A percentile compares a stretch with the other conserved stretches of the same genome.
These are phyloP conservation scores for Tubulanus polymorphus DNA, from an alignment of 2,888 invertebrate species.

Conservation along the genomic window DNA sequence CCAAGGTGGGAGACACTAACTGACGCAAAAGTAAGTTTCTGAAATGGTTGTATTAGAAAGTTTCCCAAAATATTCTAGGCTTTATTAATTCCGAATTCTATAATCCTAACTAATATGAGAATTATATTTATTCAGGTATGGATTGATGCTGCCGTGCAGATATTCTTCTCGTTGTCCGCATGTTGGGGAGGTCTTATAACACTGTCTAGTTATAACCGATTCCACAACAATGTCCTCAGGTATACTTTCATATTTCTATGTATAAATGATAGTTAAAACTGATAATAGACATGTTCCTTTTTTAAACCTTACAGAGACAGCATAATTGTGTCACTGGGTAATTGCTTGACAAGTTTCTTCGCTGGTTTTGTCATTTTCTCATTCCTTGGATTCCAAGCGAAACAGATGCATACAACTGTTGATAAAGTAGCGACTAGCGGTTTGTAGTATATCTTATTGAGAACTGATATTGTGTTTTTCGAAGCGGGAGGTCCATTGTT, in stretches of 20 bases:
- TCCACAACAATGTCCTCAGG: slow-evolving; percentile 49
- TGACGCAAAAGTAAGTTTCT: slow-evolving; percentile 27
- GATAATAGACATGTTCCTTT: not conserved
- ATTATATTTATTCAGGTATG: no score
- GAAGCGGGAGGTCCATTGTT: no score
- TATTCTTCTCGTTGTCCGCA: slow-evolving; percentile 49
- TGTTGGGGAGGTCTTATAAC: slow-evolving; percentile 55
- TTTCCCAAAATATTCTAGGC: no score
- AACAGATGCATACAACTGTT: slow-evolving; percentile 30
- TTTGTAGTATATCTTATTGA: not conserved
- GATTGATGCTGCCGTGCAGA: slow-evolving; percentile 52
- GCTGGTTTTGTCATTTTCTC: slow-evolving; percentile 52
- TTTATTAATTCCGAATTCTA: no score
- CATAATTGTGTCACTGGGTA: slow-evolving; percentile 40
- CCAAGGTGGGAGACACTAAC: slow-evolving; percentile 33
- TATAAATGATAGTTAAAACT: not conserved
- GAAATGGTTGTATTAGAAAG: no score
- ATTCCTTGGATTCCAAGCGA: slow-evolving; percentile 43
- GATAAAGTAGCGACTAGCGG: slow-evolving; percentile 39
- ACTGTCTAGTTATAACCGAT: slow-evolving; percentile 52
- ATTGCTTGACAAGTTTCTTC: slow-evolving; percentile 48
- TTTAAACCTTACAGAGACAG: slow-evolving; percentile 42
- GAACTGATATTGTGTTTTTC: not conserved
- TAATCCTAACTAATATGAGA: no score
- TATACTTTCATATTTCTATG: slow-evolving; percentile 14